Base-by-base conservation (phyloP, 2,113 vertebrate genomes). In the Sander vitreus region DNA sequence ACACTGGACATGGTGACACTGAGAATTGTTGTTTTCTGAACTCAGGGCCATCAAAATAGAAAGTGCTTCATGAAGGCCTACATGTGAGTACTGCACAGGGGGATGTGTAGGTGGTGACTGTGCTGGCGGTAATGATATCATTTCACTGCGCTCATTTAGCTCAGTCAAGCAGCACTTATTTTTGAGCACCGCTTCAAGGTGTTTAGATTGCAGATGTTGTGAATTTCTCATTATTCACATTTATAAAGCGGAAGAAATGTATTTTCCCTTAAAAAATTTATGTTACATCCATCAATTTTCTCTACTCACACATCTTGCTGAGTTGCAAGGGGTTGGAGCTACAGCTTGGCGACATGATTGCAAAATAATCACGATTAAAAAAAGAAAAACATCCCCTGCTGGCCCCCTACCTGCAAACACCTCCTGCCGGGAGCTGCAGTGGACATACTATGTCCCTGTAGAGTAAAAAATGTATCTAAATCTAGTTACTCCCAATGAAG, bases 141-240 rank as follows among this genome's bases (percentile, higher is more conserved):
- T 4, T 39, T 23, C 62, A 36, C 19, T 47, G 47, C 16, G 1
- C 76, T 53, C 27, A 54, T 23, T 43, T 69, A 19, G 64, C 25
- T 72, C 62, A 85, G 53, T 80, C 76, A 76, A 70, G 64, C 59
- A 36, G 64, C 50, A 63, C 63, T 62, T 55, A 88, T 65, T 74
- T 82, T 63, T 60, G 23, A 66, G 78, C 48, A 45, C 15, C 57
- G 73, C 64, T 76, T 45, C 45, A 57, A 73, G 54, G 63, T 68
- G 36, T 81, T 75, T 75, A 15, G 14, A 19, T 14, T 69, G 21
- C 47, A 39, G 39, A 76, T 47, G 64, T 47, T 66, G 36, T 23
- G 19, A 69, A 55, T n/a, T 48, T 75, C 27, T 84, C 47, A 36
- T 68, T 63, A 43, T 72, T 77, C 50, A 66, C 60, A 72, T 80